Evolutionary conservation across 2,113 vertebrate genomes (phyloP).

Genomic region (Bombycilla garrulus): DNA sequence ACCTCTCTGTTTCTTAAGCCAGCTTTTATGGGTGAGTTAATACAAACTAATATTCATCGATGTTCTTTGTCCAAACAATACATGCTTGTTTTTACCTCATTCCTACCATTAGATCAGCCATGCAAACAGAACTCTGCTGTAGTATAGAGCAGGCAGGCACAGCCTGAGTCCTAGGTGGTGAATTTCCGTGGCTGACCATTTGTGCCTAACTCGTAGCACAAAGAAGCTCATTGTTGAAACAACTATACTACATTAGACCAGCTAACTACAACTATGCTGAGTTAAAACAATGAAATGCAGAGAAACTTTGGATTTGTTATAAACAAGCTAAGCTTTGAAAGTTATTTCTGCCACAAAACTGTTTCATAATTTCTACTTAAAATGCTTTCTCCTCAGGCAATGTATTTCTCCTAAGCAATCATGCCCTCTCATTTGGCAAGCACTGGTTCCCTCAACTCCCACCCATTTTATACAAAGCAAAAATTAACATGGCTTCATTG

Average conservation of each 20-base stretch:
- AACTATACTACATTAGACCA: background rate
- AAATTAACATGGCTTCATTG: background rate
- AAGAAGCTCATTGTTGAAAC: background rate
- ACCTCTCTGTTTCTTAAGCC: background rate
- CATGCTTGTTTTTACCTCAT: background rate
- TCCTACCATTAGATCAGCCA: background rate
- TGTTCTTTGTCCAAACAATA: background rate
- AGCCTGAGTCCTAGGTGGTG: background rate
- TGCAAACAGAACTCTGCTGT: background rate
- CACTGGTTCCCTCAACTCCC: background rate
- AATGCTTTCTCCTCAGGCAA: background rate
- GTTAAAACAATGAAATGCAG: background rate
- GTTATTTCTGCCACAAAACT: background rate
- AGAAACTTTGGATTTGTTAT: background rate
- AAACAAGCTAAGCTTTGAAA: background rate
- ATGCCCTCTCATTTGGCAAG: background rate
- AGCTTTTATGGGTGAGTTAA: background rate
- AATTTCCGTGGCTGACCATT: background rate
- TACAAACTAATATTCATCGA: background rate
- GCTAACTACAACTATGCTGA: background rate
- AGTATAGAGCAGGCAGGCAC: background rate
- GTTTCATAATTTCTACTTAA: background rate
- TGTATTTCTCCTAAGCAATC: background rate
- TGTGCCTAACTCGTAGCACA: background rate
- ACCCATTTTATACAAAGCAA: background rate